Evolutionary conservation across 2,113 vertebrate species (phyloP), one percentile per base, ranked within the genome.

Genomic region (Pleuronectes platessa): DNA sequence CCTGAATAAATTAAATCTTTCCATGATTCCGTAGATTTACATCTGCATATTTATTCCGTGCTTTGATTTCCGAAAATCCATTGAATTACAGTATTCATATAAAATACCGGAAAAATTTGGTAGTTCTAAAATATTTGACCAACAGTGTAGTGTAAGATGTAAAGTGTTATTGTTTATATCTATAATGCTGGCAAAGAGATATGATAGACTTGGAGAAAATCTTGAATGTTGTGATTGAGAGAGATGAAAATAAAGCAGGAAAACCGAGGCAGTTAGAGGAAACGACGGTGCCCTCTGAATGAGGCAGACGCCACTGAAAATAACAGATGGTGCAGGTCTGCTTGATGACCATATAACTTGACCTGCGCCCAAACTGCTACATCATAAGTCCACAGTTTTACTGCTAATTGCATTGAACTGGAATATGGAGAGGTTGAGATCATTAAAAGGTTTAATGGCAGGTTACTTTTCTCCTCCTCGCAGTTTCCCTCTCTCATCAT

Each of bases 361-460:
- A 90, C 88, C 86, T 68, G 70, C 21, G 20, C 79, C 79, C 20
- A 67, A 65, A 67, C 63, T 37, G 68, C 71, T 78, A 84, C 77
- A 82, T 76, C 67, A 83, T 45, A 62, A 76, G 78, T 78, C 61
- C 68, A 55, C 40, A 80, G 21, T 90, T 90, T 90, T 78, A 90
- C 76, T 79, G 79, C 81, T 89, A 87, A 90, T 82, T 86, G 79
- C 84, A 86, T 54, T 71, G 83, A 86, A 84, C 61, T 53, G 61
- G 59, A 83, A 83, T 77, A 75, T 72, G 74, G 78, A 72, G 74
- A 84, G 74, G 80, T 74, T 76, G 81, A 80, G 70, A 59, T 74
- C 74, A 82, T 88, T 79, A 87, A 89, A 86, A 73, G 74, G 68
- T 80, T 86, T 88, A 88, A 85, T 77, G 70, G 65, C 54, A 79